phyloP scores from a whole-genome alignment of 2,113 vertebrate species.

The Romanogobio albipinnatus region DNA sequence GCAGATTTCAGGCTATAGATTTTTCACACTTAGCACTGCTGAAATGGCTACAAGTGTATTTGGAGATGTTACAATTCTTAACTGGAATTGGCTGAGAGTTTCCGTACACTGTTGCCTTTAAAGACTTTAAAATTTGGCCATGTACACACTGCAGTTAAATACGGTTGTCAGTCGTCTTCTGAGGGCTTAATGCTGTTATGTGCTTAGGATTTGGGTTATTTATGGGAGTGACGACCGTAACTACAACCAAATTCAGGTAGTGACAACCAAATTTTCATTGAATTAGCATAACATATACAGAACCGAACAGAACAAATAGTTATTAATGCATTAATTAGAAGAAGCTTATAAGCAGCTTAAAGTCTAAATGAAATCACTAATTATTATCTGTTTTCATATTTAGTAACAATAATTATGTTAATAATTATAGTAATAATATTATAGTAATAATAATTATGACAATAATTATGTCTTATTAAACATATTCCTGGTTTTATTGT shows the following conservation, averaged over 20 bases:
- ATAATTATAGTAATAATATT: too few species aligned
- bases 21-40: not conserved
- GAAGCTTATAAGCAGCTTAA: conserved; percentile 2
- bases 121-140: not conserved
- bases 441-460: too few species aligned
- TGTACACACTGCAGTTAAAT: not conserved
- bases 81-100: not conserved
- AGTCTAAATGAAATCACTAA: not conserved
- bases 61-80: conserved; percentile 12
- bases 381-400: too few species aligned
- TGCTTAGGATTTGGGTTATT: not conserved
- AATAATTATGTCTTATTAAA: not conserved
- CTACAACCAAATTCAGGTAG: not conserved
- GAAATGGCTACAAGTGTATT: not conserved
- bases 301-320: not conserved
- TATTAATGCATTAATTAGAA: conserved; percentile 6
- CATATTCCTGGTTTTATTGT: not conserved
- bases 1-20: conserved; percentile 26
- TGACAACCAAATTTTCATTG: not conserved
- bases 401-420: too few species aligned
- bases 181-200: conserved; percentile 18
- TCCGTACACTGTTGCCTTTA: not conserved
- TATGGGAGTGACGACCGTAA: not conserved
- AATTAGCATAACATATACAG: not conserved
- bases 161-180: not conserved